phyloP scores from a whole-genome alignment of 64 coral and sea anemone species.

The Platygyra sinensis region DNA sequence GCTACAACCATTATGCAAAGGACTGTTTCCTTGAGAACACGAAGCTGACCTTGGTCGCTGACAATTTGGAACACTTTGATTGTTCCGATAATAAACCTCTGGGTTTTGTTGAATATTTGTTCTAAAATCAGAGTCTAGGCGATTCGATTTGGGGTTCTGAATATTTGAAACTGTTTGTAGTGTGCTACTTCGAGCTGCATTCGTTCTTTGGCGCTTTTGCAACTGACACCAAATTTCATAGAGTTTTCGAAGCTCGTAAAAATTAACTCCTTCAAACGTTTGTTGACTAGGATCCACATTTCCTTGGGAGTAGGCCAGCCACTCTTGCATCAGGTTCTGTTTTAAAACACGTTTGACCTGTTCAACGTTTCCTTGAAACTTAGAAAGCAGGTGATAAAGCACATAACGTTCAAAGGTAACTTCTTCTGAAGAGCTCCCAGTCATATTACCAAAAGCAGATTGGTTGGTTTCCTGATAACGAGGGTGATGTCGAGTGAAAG shows the following conservation, averaged over 20 bases:
- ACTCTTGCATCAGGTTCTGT: conserved; percentile 23
- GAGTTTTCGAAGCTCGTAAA: conserved; percentile 23
- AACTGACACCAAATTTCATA: conserved; percentile 21
- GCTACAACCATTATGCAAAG: neutral
- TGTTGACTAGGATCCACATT: neutral
- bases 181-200: neutral
- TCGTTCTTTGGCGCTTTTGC: neutral
- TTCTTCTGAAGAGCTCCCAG: neutral
- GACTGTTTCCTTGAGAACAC: neutral
- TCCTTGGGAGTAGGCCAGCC: conserved; percentile 22
- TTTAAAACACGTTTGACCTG: neutral
- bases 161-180: neutral
- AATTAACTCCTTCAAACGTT: conserved; percentile 3
- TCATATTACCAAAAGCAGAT: neutral
- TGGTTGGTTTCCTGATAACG: neutral
- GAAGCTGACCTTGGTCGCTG: neutral
- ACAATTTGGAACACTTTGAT: neutral
- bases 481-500: neutral
- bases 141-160: neutral
- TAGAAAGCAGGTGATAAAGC: conserved; percentile 19
- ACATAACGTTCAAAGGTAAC: conserved; percentile 27
- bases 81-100: too few relatives aligned
- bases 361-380: conserved; percentile 29
- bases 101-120: neutral
- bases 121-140: neutral